Conservation (phyloP, 2,113 vertebrate genomes). For the Paramisgurnus dabryanus region DNA sequence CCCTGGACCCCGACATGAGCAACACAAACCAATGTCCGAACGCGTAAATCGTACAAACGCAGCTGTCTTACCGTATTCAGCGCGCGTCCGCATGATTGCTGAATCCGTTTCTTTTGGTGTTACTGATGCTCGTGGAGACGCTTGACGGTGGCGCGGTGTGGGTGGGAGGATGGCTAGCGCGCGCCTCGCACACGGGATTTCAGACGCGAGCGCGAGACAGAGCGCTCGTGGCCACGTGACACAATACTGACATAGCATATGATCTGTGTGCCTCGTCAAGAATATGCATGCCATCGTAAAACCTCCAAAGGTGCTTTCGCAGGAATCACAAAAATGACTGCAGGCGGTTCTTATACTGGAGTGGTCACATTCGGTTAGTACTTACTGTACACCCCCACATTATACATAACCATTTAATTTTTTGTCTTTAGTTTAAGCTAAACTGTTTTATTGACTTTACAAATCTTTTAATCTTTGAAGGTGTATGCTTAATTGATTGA, state of each 20-base stretch:
- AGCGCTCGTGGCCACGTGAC: slow-evolving; percentile 42
- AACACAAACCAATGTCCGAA: not conserved
- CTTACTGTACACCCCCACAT: no score
- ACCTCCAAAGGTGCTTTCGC: not conserved
- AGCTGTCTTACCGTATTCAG: slow-evolving; percentile 32
- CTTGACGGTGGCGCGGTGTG: not conserved
- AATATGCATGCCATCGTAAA: slow-evolving; percentile 3
- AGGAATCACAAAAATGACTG: not conserved
- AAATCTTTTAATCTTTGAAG: no score
- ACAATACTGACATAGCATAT: slow-evolving; percentile 28
- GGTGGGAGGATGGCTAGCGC: slow-evolving; percentile 18
- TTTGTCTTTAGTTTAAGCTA: no score
- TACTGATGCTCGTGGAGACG: not conserved
- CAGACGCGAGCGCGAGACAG: slow-evolving; percentile 33
- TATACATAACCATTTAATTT: no score
- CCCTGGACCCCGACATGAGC: not conserved
- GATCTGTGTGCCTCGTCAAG: not conserved
- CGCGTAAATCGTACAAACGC: not conserved
- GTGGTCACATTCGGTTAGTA: no score
- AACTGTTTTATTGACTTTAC: no score
- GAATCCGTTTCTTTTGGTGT: not conserved
- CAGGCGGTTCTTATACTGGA: no score
- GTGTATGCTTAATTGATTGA: no score
- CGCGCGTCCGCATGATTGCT: slow-evolving; percentile 37
- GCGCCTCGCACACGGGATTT: not conserved